phyloP scores from a whole-genome alignment of 2,888 invertebrate genomes.

The Peribatodes rhomboidaria region DNA sequence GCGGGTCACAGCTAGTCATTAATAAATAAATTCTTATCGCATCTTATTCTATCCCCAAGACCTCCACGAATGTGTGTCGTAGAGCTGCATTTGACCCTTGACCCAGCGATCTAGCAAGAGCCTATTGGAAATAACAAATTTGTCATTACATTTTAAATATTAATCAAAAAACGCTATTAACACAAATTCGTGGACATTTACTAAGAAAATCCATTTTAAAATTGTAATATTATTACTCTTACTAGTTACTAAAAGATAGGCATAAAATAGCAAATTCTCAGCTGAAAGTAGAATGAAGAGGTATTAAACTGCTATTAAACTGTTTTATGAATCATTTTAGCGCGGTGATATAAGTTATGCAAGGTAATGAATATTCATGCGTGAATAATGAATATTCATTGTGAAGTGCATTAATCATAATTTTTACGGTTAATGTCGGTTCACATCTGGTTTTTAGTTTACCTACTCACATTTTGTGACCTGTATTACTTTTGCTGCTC shows the following conservation, averaged over 20 bases:
- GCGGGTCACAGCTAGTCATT: too few relatives aligned
- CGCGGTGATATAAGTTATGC: conserved; percentile 26
- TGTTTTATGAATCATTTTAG: conserved; percentile 20
- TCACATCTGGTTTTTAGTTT: conserved; percentile 7
- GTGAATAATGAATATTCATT: too few relatives aligned
- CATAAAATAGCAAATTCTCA: conserved; percentile 3
- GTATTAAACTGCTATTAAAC: conserved; percentile 16
- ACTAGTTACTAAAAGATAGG: conserved; percentile 7
- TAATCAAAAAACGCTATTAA: background rate
- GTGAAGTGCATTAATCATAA: conserved; percentile 25
- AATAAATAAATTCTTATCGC: too few relatives aligned
- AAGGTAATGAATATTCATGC: conserved; percentile 22
- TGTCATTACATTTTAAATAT: background rate
- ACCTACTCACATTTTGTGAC: conserved; percentile 3
- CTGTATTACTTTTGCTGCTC: background rate
- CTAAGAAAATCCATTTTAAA: conserved; percentile 4
- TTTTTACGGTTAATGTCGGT: conserved; percentile 36
- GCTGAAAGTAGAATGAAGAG: too few relatives aligned
- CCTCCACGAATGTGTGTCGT: too few relatives aligned
- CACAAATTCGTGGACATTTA: conserved; percentile 4
- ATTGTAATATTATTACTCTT: conserved; percentile 1
- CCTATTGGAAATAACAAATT: too few relatives aligned
- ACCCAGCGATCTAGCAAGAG: too few relatives aligned
- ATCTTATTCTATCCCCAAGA: too few relatives aligned
- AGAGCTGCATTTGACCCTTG: too few relatives aligned